Conservation (phyloP, 2,888 invertebrate species). For the Torymus tubicola region DNA sequence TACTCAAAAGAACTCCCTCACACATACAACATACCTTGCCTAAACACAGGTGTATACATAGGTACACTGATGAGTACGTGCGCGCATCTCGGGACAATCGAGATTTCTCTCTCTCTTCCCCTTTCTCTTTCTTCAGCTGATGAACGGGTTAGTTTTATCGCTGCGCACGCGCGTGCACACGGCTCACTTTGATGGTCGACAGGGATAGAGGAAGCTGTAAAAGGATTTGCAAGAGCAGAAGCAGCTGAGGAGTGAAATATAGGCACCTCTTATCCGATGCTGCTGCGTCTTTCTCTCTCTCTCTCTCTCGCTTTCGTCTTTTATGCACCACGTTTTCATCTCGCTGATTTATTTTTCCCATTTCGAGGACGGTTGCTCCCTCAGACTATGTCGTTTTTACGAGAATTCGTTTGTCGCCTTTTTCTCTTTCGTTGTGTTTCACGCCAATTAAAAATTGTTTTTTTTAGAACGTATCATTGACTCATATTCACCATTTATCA, state of each 20-base stretch:
- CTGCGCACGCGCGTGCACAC: no score
- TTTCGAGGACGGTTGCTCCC: not conserved
- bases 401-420: no score
- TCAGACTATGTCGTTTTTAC: no score
- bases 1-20: no score
- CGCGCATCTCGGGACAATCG: not conserved
- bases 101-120: not conserved
- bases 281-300: not conserved
- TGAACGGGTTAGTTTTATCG: conserved; percentile 32
- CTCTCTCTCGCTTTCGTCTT: not conserved
- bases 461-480: no score
- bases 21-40: no score
- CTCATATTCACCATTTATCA: no score
- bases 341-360: conserved; percentile 10
- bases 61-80: not conserved
- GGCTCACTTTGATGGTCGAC: not conserved
- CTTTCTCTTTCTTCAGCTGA: not conserved
- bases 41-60: no score
- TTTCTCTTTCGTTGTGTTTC: no score
- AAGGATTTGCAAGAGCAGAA: conserved; percentile 7
- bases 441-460: no score
- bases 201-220: not conserved
- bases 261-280: conserved; percentile 5
- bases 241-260: conserved; percentile 21
- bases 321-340: not conserved